Evolutionary conservation across 2,113 vertebrate genomes (phyloP).

Genomic region (Psittacus erithacus): DNA sequence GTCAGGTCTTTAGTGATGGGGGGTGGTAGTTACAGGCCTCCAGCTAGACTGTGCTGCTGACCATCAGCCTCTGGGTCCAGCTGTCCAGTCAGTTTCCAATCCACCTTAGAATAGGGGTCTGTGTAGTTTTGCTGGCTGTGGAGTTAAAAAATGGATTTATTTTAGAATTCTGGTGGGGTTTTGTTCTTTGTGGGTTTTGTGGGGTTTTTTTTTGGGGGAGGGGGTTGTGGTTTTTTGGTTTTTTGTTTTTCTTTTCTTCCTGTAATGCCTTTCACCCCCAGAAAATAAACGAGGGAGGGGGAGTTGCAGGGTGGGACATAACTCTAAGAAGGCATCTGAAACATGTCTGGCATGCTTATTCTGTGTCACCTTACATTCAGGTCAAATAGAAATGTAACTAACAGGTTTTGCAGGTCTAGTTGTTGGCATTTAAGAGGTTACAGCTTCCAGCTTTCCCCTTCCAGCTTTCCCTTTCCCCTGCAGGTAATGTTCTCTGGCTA

Average conservation of each 20-base stretch:
- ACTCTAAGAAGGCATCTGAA: not conserved
- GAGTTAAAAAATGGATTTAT: not conserved
- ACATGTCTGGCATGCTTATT: not conserved
- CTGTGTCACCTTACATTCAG: not conserved
- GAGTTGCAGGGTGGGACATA: too few species aligned
- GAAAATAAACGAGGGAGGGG: not conserved
- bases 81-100: not conserved
- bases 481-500: not conserved
- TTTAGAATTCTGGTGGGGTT: not conserved
- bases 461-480: not conserved
- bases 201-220: too few species aligned
- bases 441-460: not conserved
- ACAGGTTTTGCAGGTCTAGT: slow-evolving; percentile 4
- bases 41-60: not conserved
- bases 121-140: not conserved
- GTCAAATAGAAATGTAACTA: not conserved
- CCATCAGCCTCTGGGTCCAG: not conserved
- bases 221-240: too few species aligned
- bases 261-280: not conserved
- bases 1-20: not conserved
- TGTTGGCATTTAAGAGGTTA: not conserved
- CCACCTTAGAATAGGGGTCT: not conserved
- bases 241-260: not conserved
- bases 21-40: not conserved
- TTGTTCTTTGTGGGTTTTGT: not conserved